A percentile compares a stretch with the other conserved stretches of the same genome.
Conservation (phyloP, 64 coral and sea anemone genomes). For the Trachythela sp. region DNA sequence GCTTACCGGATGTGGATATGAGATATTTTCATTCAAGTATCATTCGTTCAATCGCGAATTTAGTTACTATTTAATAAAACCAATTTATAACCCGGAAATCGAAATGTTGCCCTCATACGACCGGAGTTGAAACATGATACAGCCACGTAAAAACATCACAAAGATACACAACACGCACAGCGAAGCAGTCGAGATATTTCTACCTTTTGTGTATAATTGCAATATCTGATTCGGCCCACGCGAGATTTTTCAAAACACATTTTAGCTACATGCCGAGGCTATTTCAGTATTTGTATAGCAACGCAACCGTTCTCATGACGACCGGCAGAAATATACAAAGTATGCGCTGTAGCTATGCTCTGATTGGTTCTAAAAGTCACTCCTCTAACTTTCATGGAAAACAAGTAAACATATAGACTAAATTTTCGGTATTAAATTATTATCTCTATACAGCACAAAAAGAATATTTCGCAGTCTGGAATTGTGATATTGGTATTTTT, state of each 20-base stretch:
- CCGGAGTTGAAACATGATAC: not conserved
- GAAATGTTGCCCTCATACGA: not conserved
- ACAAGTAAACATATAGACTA: too few species aligned
- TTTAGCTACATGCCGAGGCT: not conserved
- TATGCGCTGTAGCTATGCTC: not conserved
- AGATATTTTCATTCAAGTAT: slow-evolving; percentile 7
- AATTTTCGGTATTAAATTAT: too few species aligned
- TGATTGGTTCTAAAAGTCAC: not conserved
- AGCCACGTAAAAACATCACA: not conserved
- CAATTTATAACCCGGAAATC: slow-evolving; percentile 17
- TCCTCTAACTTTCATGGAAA: not conserved
- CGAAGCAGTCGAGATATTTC: not conserved
- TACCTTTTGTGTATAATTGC: not conserved
- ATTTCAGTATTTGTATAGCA: not conserved
- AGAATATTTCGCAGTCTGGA: too few species aligned
- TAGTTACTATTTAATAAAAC: slow-evolving; percentile 24
- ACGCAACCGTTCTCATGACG: not conserved
- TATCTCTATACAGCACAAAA: too few species aligned
- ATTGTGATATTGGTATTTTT: not conserved
- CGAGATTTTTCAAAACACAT: not conserved
- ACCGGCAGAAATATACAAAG: not conserved
- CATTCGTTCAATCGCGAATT: not conserved
- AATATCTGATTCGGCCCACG: not conserved
- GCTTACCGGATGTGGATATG: not conserved
- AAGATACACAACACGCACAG: not conserved